Conservation (phyloP, 2,888 invertebrate genomes). For the Macrophya annulata region DNA sequence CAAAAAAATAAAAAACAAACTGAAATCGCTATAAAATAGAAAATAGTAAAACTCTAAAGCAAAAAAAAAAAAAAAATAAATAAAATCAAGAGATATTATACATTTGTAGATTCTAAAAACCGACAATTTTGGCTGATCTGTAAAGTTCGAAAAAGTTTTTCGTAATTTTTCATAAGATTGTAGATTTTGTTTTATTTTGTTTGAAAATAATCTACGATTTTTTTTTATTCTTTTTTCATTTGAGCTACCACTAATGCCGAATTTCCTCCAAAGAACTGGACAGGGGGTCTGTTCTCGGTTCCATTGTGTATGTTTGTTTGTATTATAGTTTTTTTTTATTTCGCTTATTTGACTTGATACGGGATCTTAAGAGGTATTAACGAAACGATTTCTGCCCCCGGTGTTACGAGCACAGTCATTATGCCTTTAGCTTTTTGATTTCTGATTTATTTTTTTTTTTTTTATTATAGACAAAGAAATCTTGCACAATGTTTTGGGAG, state of each 20-base stretch:
- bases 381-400: neutral
- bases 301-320: neutral
- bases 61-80: too few species aligned
- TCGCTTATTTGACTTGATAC: conserved; percentile 3
- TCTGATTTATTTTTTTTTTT: neutral
- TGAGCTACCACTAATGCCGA: neutral
- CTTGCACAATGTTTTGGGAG: neutral
- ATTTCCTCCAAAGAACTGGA: neutral
- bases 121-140: too few species aligned
- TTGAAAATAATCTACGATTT: neutral
- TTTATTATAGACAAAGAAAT: neutral
- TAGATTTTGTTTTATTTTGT: too few species aligned
- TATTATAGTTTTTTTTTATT: neutral
- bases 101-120: too few species aligned
- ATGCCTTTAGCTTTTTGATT: neutral
- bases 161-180: too few species aligned
- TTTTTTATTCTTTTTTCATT: neutral
- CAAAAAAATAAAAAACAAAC: too few species aligned
- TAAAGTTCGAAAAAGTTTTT: too few species aligned
- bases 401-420: neutral
- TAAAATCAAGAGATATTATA: too few species aligned
- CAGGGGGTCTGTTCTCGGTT: neutral
- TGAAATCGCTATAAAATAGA: too few species aligned
- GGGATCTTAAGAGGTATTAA: neutral
- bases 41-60: too few species aligned